phyloP scores from a whole-genome alignment of 2,888 invertebrate genomes.

The Volucella inflata region DNA sequence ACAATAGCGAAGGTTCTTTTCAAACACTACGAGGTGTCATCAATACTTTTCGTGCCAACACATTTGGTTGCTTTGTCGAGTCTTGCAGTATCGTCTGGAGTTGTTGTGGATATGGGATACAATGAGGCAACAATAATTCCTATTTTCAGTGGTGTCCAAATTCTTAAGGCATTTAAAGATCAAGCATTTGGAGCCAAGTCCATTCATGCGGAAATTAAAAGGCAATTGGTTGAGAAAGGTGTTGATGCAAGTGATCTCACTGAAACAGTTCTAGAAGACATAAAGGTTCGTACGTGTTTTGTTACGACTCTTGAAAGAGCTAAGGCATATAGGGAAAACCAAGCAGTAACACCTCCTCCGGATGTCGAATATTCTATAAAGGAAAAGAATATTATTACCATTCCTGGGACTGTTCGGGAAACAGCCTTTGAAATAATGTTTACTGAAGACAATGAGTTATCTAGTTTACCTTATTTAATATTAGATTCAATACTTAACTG shows the following conservation, averaged over 20 bases:
- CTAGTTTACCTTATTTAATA: constrained; percentile 93
- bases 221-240: constrained; percentile 84
- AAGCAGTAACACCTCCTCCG: constrained; percentile 85
- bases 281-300: constrained; percentile 94
- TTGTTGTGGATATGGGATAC: constrained; percentile 95
- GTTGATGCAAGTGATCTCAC: constrained; percentile 83
- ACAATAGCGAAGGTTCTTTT: constrained; percentile 96
- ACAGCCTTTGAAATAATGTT: constrained; percentile 93
- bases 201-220: constrained; percentile 87
- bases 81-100: constrained; percentile 91
- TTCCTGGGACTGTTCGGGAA: constrained; percentile 90
- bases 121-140: constrained; percentile 92
- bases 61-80: constrained; percentile 93
- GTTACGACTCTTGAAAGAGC: constrained; percentile 91
- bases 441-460: constrained; percentile 91
- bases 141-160: constrained; percentile 93
- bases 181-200: constrained; percentile 91
- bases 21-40: constrained; percentile 94
- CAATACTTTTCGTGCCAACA: constrained; percentile 92
- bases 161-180: constrained; percentile 93
- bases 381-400: constrained; percentile 86
- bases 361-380: constrained; percentile 88
- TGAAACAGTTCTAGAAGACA: constrained; percentile 89
- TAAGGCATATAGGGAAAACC: constrained; percentile 84
- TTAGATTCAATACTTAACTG: constrained; percentile 92